Evolutionary conservation across 2,797 vertebrate genomes (phyloP), one percentile per base, ranked within the genome.

Genomic region (Sebastes miniatus): DNA sequence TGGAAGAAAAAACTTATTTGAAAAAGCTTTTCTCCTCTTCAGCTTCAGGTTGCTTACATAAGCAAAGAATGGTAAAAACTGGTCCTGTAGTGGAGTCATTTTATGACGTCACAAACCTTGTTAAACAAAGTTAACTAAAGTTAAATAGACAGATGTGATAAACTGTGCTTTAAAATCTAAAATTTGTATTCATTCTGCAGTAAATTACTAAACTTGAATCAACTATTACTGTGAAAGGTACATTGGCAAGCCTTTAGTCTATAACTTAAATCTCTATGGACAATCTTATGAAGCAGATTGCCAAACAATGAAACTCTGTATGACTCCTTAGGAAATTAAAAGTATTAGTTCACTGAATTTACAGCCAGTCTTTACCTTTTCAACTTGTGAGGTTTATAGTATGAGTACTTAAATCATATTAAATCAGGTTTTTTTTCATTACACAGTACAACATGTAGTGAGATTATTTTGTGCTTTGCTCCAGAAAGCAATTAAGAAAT

Each of bases 41-140:
- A 64, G 12, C 64, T 76, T 83, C 69, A 77, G 67, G 65, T 83
- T 84, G 61, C 75, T 81, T 73, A 69, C 63, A 80, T 47, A 70
- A 73, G 82, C 39, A 76, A 66, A 71, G 10, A 64, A 36, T 31
- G 6, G 32, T 43, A 6, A 72, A 89, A 83, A 50, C 62, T 66
- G 20, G 54, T 79, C 27, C 13, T 62, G 52, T 65, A 8, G 47
- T 39, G 6, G 24, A 58, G 32, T 67, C 70, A 72, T 70, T 24
- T 34, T 36, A 36, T 74, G 27, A 62, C 22, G 68, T 52, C 47
- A 50, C 47, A 20, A 20, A 20, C 50, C 50, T 54, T 54, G 67
- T 36, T 20, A 65, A 65, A 13, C 20, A 32, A 69, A 75, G 62
- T 73, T 52, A 52, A 52, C 50, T 79, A 54, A 50, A 78, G 6